Evolutionary conservation across 2,888 invertebrate species (phyloP), one percentile per base, ranked within the genome.

Genomic region (Lymantria monacha): DNA sequence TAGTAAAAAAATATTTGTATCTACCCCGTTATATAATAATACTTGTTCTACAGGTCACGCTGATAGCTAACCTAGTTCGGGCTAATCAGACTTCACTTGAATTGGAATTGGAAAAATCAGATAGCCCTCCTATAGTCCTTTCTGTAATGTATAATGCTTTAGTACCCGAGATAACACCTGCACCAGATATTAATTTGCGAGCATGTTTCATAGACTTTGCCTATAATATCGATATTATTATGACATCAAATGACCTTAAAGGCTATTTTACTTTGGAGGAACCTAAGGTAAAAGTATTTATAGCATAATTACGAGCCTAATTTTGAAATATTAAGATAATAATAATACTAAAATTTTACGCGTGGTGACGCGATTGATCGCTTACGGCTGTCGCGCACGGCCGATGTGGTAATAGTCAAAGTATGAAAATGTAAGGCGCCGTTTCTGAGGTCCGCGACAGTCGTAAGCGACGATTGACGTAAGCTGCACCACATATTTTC

Each of bases 121-220:
- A 92, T 48, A 89, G 92, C 48, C 89, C 93, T 31, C 90, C 92
- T 0, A 80, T 93, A 42, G 70, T 79, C 0, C 66, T 94, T 13
- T 92, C 93, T 0, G 79, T 94, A 7, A 81, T 69, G 14, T 93
- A 90, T 66, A 79, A 85, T 42, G 93, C 93, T 0, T 77, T 79
- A 59, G 85, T 92, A 3, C 93, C 94, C 0, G 60, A 75, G 8
- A 79, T 94, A 7, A 69, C 72, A 8, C 79, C 80, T 0, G 93
- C 93, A 0, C 66, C 81, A 0, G 92, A 93, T 42, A 87, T 94
- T 9, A 83, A 81, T 13, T 73, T 94, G 41, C 81, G 91, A 56
- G 93, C 92, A 48, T 93, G 93, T 64, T 94, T 94, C 66, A 64
- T 94, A 13, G 92, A 93, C 61, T 93, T 83, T 57, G 76, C 88